These are phyloP conservation scores for Megaceryle maxima DNA, from an alignment of 2,113 vertebrate genomes.

Conservation along the genomic window DNA sequence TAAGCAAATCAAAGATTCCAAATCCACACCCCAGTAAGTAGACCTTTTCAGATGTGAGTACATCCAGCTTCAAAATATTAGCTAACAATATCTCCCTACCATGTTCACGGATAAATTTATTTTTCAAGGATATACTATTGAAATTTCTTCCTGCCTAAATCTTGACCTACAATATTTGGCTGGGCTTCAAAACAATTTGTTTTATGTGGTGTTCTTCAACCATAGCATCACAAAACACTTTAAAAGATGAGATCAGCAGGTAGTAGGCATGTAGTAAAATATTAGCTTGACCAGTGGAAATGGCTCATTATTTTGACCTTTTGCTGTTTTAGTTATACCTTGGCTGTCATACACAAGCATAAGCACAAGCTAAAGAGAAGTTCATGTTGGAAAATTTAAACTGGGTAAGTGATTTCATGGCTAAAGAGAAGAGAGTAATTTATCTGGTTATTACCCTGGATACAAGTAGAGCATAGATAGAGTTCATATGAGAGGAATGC, in stretches of 20 bases:
- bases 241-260: conserved; percentile 46
- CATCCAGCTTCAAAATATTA: background rate
- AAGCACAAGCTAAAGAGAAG: background rate
- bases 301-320: conserved; percentile 57
- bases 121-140: conserved; percentile 10
- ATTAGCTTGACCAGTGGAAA: background rate
- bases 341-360: background rate
- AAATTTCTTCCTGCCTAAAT: conserved; percentile 8
- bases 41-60: background rate
- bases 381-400: background rate
- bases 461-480: rapidly evolving
- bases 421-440: background rate
- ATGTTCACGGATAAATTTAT: background rate
- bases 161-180: conserved; percentile 48
- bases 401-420: background rate
- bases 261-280: conserved; percentile 35
- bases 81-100: background rate
- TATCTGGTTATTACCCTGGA: background rate
- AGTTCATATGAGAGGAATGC: background rate
- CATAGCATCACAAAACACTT: conserved; percentile 37
- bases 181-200: conserved; percentile 60
- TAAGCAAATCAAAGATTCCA: background rate
- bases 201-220: conserved; percentile 47
- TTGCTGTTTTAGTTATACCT: conserved; percentile 1
- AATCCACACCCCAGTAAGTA: background rate